A percentile compares a stretch with the other conserved stretches of the same genome.
Evolutionary conservation across 2,113 vertebrate species (phyloP).

Genomic region (Reinhardtius hippoglossoides): DNA sequence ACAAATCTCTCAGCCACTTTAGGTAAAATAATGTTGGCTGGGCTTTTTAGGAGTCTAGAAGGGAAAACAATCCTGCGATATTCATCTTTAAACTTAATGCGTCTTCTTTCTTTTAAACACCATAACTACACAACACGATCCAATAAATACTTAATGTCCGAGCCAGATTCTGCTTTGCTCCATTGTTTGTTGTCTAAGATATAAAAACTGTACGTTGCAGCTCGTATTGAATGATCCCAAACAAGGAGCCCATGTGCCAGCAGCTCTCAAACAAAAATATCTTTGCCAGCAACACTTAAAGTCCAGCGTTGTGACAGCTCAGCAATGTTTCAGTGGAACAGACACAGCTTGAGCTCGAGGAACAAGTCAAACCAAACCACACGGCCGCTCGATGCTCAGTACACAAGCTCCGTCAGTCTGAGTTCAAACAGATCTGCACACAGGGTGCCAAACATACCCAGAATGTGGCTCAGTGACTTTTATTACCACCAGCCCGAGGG

Average conservation of each 20-base stretch:
- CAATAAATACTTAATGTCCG: no score
- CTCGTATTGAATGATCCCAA: no score
- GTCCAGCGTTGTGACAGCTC: slow-evolving; percentile 31
- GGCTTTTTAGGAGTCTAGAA: no score
- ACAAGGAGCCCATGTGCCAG: not conserved
- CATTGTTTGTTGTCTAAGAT: not conserved
- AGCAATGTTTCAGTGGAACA: slow-evolving; percentile 10
- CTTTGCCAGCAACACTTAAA: slow-evolving; percentile 14
- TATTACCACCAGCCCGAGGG: slow-evolving; percentile 19
- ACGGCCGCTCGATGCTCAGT: not conserved
- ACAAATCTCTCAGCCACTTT: not conserved
- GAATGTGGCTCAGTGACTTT: not conserved
- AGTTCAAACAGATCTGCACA: slow-evolving; percentile 5
- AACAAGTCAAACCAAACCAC: slow-evolving; percentile 15
- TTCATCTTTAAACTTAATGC: no score
- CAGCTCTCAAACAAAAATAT: slow-evolving; percentile 41
- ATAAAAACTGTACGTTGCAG: no score
- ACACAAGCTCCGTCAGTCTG: slow-evolving; percentile 13
- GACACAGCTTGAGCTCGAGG: slow-evolving; percentile 1
- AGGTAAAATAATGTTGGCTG: no score
- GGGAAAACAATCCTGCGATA: no score
- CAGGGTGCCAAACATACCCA: slow-evolving; percentile 33
- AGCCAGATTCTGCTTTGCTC: not conserved
- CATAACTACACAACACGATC: no score
- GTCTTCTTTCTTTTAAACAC: no score